phyloP scores from a whole-genome alignment of 2,113 vertebrate species.

The Oxyruncus cristatus region DNA sequence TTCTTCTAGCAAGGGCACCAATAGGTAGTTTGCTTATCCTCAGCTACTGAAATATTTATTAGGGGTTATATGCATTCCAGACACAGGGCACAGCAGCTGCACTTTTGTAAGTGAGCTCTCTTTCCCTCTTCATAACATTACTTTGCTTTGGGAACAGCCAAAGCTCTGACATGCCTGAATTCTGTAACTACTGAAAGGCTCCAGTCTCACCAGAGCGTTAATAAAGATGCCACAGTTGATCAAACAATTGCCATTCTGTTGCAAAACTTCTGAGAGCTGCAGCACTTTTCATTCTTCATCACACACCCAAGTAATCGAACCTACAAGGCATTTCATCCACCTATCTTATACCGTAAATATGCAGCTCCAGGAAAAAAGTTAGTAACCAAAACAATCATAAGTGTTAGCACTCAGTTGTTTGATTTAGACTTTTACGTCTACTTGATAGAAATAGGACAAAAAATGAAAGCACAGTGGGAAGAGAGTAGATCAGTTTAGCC shows the following conservation, averaged over 20 bases:
- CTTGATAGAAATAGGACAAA: not conserved
- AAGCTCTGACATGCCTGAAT: not conserved
- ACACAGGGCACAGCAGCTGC: not conserved
- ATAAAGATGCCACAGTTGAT: constrained; percentile 42
- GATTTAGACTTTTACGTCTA: not conserved
- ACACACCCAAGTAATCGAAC: constrained; percentile 31
- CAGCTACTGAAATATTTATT: not conserved
- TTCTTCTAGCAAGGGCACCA: not conserved
- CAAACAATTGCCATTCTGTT: constrained; percentile 35
- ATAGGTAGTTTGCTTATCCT: not conserved
- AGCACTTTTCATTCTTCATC: constrained; percentile 43
- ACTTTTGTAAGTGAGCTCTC: not conserved
- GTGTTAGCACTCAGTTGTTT: not conserved
- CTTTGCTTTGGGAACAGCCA: not conserved
- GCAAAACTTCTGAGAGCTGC: constrained; percentile 6
- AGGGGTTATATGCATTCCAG: not conserved
- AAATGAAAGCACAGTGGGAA: not conserved
- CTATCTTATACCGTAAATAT: not conserved
- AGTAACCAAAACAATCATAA: not conserved
- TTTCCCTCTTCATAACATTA: not conserved
- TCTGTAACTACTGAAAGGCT: not conserved
- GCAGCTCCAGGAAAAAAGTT: not conserved
- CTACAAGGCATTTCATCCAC: constrained; percentile 5
- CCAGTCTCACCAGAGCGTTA: constrained; percentile 8
- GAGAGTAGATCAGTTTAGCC: not conserved